These are phyloP conservation scores for Lepus oiostolus DNA, from an alignment of 2,797 vertebrate species.

Conservation along the genomic window DNA sequence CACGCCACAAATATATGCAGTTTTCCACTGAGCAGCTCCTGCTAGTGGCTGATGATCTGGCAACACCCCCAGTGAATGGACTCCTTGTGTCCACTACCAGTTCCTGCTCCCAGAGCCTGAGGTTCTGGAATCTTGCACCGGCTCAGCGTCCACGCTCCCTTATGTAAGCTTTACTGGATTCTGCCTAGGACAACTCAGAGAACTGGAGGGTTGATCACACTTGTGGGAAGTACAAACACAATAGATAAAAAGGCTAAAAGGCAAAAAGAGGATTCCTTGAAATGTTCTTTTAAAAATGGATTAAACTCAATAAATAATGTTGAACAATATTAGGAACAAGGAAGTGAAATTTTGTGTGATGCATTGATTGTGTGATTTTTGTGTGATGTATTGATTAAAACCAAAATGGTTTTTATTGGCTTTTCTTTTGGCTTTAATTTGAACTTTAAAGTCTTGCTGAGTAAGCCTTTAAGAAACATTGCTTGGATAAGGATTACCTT, in stretches of 20 bases:
- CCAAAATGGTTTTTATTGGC: not conserved
- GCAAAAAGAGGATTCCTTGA: not conserved
- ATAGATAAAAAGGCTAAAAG: conserved; percentile 3
- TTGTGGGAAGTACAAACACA: not conserved
- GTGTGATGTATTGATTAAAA: not conserved
- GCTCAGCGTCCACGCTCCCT: not conserved
- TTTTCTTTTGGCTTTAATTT: conserved; percentile 25
- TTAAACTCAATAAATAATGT: conserved; percentile 40
- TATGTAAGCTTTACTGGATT: not conserved
- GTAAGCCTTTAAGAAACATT: conserved; percentile 22
- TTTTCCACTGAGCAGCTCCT: too few species aligned
- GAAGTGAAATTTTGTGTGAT: not conserved
- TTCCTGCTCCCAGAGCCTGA: not conserved
- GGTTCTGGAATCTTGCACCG: not conserved
- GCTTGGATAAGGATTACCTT: not conserved
- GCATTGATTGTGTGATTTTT: not conserved
- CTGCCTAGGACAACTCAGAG: not conserved
- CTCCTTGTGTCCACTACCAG: too few species aligned
- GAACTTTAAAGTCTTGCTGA: not conserved
- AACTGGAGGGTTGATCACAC: not conserved
- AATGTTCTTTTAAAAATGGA: conserved; percentile 10
- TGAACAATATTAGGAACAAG: conserved; percentile 1
- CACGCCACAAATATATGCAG: too few species aligned
- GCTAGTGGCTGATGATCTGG: too few species aligned
- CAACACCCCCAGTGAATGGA: too few species aligned